These are phyloP conservation scores for Scaeva pyrastri DNA, from an alignment of 2,888 invertebrate species.

Conservation along the genomic window DNA sequence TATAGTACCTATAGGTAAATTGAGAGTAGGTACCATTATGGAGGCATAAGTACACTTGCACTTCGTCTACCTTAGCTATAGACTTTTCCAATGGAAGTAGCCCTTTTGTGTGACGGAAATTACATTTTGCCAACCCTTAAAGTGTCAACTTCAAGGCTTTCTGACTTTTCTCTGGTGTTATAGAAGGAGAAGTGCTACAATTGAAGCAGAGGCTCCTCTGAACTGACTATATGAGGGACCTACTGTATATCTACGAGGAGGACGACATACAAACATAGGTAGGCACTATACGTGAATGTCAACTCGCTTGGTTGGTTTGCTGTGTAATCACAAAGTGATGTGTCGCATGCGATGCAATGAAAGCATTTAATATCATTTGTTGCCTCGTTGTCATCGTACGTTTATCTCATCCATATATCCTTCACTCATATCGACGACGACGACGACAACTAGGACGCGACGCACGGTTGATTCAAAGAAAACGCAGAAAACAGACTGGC, in stretches of 20 bases:
- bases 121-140: slow-evolving; percentile 73
- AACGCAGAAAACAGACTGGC: slow-evolving; percentile 38
- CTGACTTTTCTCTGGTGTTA: slow-evolving; percentile 42
- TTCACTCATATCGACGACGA: slow-evolving; percentile 26
- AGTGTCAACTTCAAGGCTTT: slow-evolving; percentile 69
- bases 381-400: slow-evolving; percentile 47
- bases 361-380: slow-evolving; percentile 75
- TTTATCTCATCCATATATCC: slow-evolving; percentile 27
- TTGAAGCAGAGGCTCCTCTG: too few species aligned
- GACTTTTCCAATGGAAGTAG: slow-evolving; percentile 66
- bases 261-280: too few species aligned
- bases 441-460: too few species aligned
- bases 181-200: background rate
- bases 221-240: too few species aligned
- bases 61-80: background rate
- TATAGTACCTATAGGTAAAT: background rate
- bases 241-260: too few species aligned
- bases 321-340: slow-evolving; percentile 73
- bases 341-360: slow-evolving; percentile 65
- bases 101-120: slow-evolving; percentile 75
- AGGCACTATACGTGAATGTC: slow-evolving; percentile 55
- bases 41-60: slow-evolving; percentile 13
- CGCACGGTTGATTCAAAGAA: slow-evolving; percentile 49
- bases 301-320: slow-evolving; percentile 67
- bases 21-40: slow-evolving; percentile 5